Percentiles rank a stretch among this genome's conserved stretches.
Conservation (phyloP, 2,797 vertebrate genomes). For the Neopelma chrysocephalum region DNA sequence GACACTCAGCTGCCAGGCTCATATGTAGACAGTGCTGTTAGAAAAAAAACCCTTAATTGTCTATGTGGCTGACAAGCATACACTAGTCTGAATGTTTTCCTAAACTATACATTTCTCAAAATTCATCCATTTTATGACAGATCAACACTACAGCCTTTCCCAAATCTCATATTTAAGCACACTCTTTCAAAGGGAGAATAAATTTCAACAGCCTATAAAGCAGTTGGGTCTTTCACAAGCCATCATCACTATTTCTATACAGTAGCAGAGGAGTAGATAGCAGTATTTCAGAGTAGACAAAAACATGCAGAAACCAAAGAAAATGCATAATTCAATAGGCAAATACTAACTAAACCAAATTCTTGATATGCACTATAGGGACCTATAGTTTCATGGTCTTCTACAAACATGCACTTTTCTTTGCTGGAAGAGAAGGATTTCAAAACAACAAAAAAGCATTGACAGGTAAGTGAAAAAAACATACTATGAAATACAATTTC, state of each 20-base stretch:
- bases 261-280: not conserved
- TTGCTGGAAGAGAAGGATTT: not conserved
- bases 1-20: not conserved
- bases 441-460: not conserved
- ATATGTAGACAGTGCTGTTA: not conserved
- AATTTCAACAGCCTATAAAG: not conserved
- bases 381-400: not conserved
- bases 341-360: not conserved
- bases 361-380: not conserved
- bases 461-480: not conserved
- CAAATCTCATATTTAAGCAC: not conserved
- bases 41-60: not conserved
- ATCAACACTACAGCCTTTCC: not conserved
- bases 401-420: not conserved
- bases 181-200: not conserved
- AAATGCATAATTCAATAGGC: not conserved
- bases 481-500: not conserved
- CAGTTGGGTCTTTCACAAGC: not conserved
- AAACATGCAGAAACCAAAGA: constrained; percentile 7
- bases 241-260: not conserved
- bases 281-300: not conserved
- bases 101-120: not conserved
- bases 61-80: not conserved
- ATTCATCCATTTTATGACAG: not conserved
- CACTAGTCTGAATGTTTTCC: not conserved